These are phyloP conservation scores for Plagodis dolabraria DNA, from an alignment of 2,888 invertebrate genomes.

Conservation along the genomic window DNA sequence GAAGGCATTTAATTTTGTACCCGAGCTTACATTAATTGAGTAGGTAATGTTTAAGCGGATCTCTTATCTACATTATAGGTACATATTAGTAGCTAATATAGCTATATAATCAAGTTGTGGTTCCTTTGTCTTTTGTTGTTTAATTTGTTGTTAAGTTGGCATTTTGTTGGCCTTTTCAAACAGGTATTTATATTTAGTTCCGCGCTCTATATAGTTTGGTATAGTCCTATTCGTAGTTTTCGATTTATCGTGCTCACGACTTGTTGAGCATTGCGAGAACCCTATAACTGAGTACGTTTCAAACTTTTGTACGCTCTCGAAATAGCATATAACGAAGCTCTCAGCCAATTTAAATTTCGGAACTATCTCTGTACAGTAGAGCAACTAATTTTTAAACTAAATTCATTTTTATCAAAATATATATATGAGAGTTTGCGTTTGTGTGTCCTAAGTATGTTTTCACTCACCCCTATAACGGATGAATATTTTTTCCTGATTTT, in stretches of 20 bases:
- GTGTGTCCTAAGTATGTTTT: no score
- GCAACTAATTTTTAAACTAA: no score
- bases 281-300: slow-evolving; percentile 9
- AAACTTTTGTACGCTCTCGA: slow-evolving; percentile 9
- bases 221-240: slow-evolving; percentile 12
- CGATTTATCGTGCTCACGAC: slow-evolving; percentile 21
- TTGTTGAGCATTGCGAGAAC: slow-evolving; percentile 18
- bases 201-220: slow-evolving; percentile 17
- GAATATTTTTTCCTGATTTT: no score
- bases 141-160: slow-evolving; percentile 4
- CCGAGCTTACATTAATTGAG: background rate
- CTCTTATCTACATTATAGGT: no score
- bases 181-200: slow-evolving; percentile 2
- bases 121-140: no score
- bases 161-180: slow-evolving; percentile 25
- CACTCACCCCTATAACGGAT: no score
- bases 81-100: no score
- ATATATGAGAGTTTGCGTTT: no score
- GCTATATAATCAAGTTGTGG: no score
- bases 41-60: no score
- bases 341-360: background rate
- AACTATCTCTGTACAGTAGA: no score
- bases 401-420: no score
- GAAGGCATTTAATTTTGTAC: slow-evolving; percentile 4
- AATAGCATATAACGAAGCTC: background rate